phyloP scores from a whole-genome alignment of 2,113 vertebrate species.

The Eira barbara region DNA sequence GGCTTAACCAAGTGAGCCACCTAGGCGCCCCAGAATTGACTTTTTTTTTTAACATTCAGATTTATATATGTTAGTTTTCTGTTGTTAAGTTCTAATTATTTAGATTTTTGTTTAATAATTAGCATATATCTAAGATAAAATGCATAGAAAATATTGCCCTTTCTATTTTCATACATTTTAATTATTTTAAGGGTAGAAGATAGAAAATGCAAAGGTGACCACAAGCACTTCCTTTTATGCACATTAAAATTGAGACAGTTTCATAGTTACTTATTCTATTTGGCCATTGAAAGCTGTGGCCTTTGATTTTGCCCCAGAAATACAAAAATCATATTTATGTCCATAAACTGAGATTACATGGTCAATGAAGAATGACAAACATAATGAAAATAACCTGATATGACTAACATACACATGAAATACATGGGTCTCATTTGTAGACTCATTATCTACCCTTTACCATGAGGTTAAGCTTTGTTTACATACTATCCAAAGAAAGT shows the following conservation, averaged over 20 bases:
- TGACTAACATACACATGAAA: background rate
- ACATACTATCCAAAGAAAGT: background rate
- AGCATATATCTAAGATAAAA: background rate
- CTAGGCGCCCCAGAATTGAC: background rate
- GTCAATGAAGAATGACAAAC: background rate
- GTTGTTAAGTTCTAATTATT: background rate
- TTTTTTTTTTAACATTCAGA: background rate
- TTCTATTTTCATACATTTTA: background rate
- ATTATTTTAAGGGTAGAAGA: background rate
- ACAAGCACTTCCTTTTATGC: background rate
- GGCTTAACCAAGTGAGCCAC: background rate
- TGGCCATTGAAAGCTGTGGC: background rate
- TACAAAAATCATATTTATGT: background rate
- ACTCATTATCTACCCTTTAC: background rate
- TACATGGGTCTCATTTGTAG: background rate
- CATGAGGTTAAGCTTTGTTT: background rate
- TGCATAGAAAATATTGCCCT: background rate
- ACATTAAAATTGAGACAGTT: background rate
- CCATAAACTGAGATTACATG: background rate
- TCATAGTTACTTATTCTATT: background rate
- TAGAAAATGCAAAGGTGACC: background rate
- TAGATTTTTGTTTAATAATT: background rate
- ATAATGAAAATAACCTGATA: background rate
- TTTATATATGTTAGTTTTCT: background rate
- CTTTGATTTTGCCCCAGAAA: background rate